Conservation (phyloP, 2,797 vertebrate species). For the Sebastes ruberrimus region DNA sequence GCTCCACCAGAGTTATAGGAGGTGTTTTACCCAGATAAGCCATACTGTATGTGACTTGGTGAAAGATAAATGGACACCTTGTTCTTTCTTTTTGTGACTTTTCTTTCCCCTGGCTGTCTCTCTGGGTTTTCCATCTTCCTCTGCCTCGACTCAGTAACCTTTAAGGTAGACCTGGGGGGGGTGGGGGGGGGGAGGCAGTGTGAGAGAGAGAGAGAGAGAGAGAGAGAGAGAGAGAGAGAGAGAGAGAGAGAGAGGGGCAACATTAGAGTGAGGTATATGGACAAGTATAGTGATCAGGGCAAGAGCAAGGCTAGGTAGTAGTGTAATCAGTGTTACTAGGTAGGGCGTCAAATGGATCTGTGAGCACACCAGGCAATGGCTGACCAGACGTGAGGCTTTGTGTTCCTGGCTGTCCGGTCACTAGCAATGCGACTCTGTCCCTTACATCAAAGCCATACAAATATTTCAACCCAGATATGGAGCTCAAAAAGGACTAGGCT, state of each 20-base stretch:
- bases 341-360: not conserved
- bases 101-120: constrained; percentile 26
- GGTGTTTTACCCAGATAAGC: constrained; percentile 58
- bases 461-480: not conserved
- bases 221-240: not conserved
- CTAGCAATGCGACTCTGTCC: not conserved
- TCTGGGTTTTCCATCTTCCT: constrained; percentile 65
- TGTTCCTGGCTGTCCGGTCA: not conserved
- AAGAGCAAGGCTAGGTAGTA: not conserved
- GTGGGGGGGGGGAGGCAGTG: not conserved
- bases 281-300: constrained; percentile 5
- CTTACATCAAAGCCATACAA: not conserved
- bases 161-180: constrained; percentile 39
- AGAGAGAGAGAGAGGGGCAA: not conserved
- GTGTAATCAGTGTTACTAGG: constrained; percentile 7
- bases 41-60: constrained; percentile 34
- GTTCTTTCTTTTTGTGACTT: constrained; percentile 52
- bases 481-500: not conserved
- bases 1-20: constrained; percentile 35
- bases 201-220: not conserved
- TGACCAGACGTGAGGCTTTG: not conserved
- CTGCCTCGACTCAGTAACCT: constrained; percentile 61
- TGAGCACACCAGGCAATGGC: not conserved
- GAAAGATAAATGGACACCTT: constrained; percentile 62
- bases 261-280: not conserved